These are phyloP conservation scores for Thysanoteuthis rhombus DNA, from an alignment of 2,888 invertebrate species.

Conservation along the genomic window DNA sequence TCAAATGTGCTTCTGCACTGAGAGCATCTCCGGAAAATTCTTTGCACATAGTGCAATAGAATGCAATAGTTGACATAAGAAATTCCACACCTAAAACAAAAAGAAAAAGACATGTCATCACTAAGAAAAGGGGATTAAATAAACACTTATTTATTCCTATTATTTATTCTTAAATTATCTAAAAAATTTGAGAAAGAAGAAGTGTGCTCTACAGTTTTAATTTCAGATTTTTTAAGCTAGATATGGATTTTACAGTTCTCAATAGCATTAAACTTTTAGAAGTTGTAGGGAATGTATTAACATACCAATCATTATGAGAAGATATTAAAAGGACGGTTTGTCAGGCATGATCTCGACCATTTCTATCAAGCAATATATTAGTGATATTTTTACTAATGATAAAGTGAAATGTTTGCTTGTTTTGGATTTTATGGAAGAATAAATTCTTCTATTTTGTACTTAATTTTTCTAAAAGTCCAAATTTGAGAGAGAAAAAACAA, in stretches of 20 bases:
- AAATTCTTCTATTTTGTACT: not conserved
- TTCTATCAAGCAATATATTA: no score
- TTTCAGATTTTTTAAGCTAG: not conserved
- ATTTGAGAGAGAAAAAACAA: not conserved
- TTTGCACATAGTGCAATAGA: slow-evolving; percentile 61
- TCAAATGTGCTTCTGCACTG: slow-evolving; percentile 58
- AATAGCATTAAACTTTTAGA: no score
- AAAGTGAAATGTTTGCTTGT: no score
- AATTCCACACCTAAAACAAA: slow-evolving; percentile 60
- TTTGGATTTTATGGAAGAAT: not conserved
- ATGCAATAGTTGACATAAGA: slow-evolving; percentile 55
- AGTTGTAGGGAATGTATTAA: no score
- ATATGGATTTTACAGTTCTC: not conserved
- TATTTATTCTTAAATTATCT: not conserved
- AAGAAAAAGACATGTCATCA: not conserved
- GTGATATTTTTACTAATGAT: no score
- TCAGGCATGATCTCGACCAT: no score
- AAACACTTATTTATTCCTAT: not conserved
- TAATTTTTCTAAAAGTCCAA: not conserved
- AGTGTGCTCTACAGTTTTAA: no score
- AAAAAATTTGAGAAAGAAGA: not conserved
- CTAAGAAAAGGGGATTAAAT: not conserved
- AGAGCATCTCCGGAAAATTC: slow-evolving; percentile 58
- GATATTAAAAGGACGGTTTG: no score
- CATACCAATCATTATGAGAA: no score